A percentile compares a stretch with the other conserved stretches of the same genome.
phyloP scores from a whole-genome alignment of 2,888 invertebrate genomes.

The Diarsia brunnea region DNA sequence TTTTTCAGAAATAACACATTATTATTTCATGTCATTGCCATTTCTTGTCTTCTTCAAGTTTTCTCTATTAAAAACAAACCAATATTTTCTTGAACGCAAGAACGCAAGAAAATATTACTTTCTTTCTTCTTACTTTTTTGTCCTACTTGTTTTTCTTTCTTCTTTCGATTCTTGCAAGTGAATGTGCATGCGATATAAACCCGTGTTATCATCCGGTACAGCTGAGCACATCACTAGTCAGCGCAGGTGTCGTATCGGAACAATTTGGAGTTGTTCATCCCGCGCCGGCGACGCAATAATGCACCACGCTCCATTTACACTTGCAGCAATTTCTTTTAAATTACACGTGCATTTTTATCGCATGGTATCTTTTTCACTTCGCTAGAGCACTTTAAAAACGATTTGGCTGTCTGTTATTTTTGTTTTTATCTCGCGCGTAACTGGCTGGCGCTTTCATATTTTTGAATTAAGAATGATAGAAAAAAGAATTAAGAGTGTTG shows the following conservation, averaged over 20 bases:
- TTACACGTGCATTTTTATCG: conserved; percentile 79
- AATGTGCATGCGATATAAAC: conserved; percentile 6
- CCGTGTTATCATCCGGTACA: neutral
- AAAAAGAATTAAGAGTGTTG: conserved; percentile 13
- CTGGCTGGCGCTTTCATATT: conserved; percentile 24
- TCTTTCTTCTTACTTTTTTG: too few species aligned
- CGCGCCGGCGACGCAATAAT: conserved; percentile 68
- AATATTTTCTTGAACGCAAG: neutral
- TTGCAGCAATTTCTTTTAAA: conserved; percentile 81
- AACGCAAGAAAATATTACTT: too few species aligned
- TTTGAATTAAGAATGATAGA: conserved; percentile 18
- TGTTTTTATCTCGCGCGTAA: conserved; percentile 7
- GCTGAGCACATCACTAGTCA: conserved; percentile 50
- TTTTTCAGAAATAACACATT: too few species aligned
- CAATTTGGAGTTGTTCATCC: conserved; percentile 77
- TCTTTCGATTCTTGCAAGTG: neutral
- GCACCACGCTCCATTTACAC: conserved; percentile 82
- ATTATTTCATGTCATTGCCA: neutral
- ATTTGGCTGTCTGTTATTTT: conserved; percentile 62
- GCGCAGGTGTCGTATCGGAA: conserved; percentile 81
- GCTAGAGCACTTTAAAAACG: conserved; percentile 75
- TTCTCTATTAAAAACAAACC: neutral
- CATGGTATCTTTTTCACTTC: conserved; percentile 73
- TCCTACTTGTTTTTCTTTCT: too few species aligned
- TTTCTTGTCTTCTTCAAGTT: neutral